Base-by-base conservation (phyloP, 2,888 invertebrate species). In the Drosophila imparisetae region DNA sequence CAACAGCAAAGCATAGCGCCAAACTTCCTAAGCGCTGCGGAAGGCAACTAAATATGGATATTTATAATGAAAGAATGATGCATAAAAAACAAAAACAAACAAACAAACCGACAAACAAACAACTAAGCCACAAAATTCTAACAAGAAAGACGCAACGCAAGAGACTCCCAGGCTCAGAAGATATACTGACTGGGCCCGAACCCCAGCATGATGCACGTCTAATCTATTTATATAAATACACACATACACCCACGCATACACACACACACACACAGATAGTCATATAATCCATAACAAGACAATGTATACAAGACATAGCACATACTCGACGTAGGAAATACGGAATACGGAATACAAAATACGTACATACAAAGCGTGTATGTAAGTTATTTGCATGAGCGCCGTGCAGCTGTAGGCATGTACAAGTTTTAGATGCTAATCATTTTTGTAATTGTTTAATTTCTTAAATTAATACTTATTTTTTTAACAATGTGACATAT, bases 301-400 rank as follows among this genome's bases (percentile, higher is more conserved):
- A 87, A 87, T 89, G 90, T 89, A 86, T 87, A 86, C 90, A 89
- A 89, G 90, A 85, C 85, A 89, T 87, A 87, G 90, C 88, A 90
- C 86, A 83, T 88, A 86, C 80, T 81, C 77, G 72, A 69, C 66
- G 81, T 83, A 87, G 85, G 77, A 75, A 81, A 76, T 75, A 78
- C 67, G 72, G 24, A 49, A 18, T 74, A 79, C 45, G 49, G 10
- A 57, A 30, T 57, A 64, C 45, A 30, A 18, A 36, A 36, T 55
- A 38, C 54, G n/a, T 59, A 55, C 64, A 80, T 63, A 69, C 52
- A 60, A 57, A 30, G 34, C 55, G 73, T 68, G 76, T 79, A 75
- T 75, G 72, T 62, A 62, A 52, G 59, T 75, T 63, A 75, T 83
- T 78, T 74, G 78, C 81, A 80, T 72, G 77, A 71, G 76, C 82